A percentile compares a stretch with the other conserved stretches of the same genome.
These are phyloP conservation scores for Rhimphoctona megacephalus DNA, from an alignment of 2,888 invertebrate species.

Conservation along the genomic window DNA sequence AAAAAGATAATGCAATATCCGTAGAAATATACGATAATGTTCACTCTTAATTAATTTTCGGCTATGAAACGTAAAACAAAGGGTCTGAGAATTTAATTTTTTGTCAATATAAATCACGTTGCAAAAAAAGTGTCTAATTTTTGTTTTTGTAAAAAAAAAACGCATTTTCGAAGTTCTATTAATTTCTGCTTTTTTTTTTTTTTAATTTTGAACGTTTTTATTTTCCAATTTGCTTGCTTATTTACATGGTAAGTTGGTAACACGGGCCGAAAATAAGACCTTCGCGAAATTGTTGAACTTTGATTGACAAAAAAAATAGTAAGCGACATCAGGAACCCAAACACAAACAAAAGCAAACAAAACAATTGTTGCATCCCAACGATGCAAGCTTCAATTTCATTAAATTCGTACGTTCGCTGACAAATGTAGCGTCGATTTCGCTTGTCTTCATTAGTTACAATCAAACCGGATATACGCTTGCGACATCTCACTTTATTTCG, in stretches of 20 bases:
- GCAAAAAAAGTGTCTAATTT: neutral
- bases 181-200: neutral
- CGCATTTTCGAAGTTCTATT: neutral
- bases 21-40: neutral
- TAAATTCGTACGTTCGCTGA: neutral
- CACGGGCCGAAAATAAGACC: too few relatives aligned
- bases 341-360: too few relatives aligned
- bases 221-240: neutral
- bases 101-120: neutral
- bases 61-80: neutral
- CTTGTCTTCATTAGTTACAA: neutral
- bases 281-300: neutral
- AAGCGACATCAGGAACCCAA: neutral
- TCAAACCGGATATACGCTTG: constrained; percentile 11
- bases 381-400: neutral
- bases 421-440: neutral
- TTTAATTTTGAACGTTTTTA: neutral
- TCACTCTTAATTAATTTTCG: neutral
- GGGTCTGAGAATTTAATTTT: neutral
- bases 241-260: neutral
- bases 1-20: neutral
- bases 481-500: constrained; percentile 28
- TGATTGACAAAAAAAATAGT: neutral
- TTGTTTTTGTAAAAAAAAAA: neutral
- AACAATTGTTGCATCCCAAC: neutral